Conservation (phyloP, 2,113 vertebrate genomes). For the Calcarius ornatus region DNA sequence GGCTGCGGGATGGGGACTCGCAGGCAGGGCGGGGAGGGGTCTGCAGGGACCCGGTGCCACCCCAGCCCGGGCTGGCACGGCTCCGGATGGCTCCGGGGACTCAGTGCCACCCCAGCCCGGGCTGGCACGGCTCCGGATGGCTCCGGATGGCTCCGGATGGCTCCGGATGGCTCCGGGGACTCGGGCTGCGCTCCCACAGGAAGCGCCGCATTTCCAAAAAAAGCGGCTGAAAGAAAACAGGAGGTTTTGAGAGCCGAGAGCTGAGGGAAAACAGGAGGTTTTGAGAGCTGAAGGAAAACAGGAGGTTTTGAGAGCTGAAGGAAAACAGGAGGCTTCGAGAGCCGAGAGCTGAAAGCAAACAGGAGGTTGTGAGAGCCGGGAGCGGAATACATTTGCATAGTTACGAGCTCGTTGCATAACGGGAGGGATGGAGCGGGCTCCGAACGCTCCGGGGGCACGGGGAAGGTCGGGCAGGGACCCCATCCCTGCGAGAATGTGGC, state of each 20-base stretch:
- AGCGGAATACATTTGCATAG: slow-evolving; percentile 2
- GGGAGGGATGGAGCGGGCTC: background rate
- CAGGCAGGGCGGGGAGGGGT: background rate
- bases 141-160: background rate
- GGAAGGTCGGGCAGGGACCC: background rate
- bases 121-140: background rate
- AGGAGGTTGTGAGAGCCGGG: background rate
- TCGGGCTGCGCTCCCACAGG: background rate
- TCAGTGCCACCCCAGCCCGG: background rate
- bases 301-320: background rate
- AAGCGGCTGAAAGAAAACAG: background rate
- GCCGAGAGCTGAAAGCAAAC: background rate
- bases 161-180: background rate
- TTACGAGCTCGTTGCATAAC: background rate
- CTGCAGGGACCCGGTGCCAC: background rate
- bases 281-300: too few species aligned
- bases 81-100: too few species aligned
- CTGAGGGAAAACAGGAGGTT: background rate
- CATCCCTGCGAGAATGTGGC: too few species aligned
- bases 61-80: background rate
- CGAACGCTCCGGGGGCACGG: background rate
- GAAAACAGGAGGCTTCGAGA: background rate
- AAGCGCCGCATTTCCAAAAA: background rate
- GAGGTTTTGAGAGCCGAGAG: background rate
- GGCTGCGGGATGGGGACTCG: too few species aligned